A percentile compares a stretch with the other conserved stretches of the same genome.
These are phyloP conservation scores for Tribolium madens DNA, from an alignment of 1,140 invertebrate species.

Conservation along the genomic window DNA sequence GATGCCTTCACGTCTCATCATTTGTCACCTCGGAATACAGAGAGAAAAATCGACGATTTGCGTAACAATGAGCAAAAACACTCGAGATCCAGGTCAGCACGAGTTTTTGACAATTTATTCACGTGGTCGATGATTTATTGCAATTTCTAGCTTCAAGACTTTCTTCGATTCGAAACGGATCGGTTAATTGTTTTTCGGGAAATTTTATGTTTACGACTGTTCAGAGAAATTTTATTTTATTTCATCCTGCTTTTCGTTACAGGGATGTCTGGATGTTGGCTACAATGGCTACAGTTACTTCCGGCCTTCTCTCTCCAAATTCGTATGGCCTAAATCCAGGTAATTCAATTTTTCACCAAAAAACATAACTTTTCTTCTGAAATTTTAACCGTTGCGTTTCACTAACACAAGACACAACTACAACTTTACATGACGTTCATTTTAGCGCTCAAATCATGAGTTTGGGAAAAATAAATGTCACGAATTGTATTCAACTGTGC, in stretches of 20 bases:
- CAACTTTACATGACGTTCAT: no score
- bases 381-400: no score
- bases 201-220: no score
- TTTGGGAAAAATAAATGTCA: no score
- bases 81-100: background rate
- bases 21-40: background rate
- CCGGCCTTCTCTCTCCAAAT: conserved; percentile 64
- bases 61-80: background rate
- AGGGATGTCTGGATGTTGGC: conserved; percentile 65
- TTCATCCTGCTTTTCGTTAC: conserved; percentile 53
- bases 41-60: background rate
- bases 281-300: conserved; percentile 64
- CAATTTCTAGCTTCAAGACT: background rate
- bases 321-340: conserved; percentile 64
- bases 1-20: conserved; percentile 23
- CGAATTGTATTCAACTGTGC: no score
- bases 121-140: conserved; percentile 18
- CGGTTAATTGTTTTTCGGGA: no score
- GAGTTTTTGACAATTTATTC: conserved; percentile 5
- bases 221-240: background rate
- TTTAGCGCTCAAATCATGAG: no score
- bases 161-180: background rate
- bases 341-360: conserved; percentile 43
- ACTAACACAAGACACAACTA: no score
- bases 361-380: no score